Percentiles rank a stretch among this genome's conserved stretches.
These are phyloP conservation scores for Drosophila trapezifrons DNA, from an alignment of 1,140 invertebrate genomes.

Conservation along the genomic window DNA sequence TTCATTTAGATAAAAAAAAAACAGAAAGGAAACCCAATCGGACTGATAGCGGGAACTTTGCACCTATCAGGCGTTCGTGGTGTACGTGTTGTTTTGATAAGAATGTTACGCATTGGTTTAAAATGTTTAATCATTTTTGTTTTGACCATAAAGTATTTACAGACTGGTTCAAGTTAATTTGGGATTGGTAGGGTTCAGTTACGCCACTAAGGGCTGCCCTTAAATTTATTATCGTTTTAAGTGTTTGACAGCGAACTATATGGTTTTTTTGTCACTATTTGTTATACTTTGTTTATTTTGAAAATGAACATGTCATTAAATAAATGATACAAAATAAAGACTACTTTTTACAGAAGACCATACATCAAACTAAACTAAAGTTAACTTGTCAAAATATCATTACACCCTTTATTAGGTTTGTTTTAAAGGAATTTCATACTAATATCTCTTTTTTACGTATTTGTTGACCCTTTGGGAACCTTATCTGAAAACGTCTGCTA, in stretches of 20 bases:
- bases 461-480: neutral
- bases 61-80: constrained; percentile 42
- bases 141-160: neutral
- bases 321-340: neutral
- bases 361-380: neutral
- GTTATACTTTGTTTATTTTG: neutral
- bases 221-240: neutral
- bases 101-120: constrained; percentile 17
- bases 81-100: neutral
- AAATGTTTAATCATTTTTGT: constrained; percentile 5
- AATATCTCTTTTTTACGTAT: neutral
- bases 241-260: too few relatives aligned
- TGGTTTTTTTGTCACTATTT: too few relatives aligned
- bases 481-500: constrained; percentile 12
- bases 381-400: neutral
- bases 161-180: neutral
- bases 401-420: neutral
- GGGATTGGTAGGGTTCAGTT: neutral
- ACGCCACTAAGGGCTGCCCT: too few relatives aligned
- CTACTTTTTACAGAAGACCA: too few relatives aligned
- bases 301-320: neutral
- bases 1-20: constrained; percentile 25
- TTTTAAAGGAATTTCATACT: neutral
- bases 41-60: constrained; percentile 47
- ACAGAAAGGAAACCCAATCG: neutral